Evolutionary conservation across 2,888 invertebrate genomes (phyloP).

Genomic region (Microctonus brassicae): DNA sequence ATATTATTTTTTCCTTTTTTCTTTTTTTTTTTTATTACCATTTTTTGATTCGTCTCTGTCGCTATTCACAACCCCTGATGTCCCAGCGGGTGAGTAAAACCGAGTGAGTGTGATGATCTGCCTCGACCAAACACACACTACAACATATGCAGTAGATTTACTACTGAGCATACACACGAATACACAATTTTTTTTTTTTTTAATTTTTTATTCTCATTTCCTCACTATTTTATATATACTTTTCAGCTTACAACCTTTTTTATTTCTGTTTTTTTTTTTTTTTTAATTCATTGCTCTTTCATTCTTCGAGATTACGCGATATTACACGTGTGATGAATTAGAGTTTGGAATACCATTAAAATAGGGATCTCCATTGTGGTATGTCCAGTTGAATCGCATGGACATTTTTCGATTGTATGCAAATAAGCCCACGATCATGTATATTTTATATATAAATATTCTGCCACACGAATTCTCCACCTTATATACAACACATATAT

Average conservation of each 20-base stretch:
- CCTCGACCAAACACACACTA: background rate
- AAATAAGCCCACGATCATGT: slow-evolving; percentile 48
- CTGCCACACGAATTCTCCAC: slow-evolving; percentile 12
- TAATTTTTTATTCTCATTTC: background rate
- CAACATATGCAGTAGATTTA: background rate
- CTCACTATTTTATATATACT: background rate
- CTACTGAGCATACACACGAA: background rate
- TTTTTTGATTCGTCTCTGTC: slow-evolving; percentile 37
- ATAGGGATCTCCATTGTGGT: slow-evolving; percentile 28
- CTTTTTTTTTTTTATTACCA: background rate
- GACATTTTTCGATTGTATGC: slow-evolving; percentile 57
- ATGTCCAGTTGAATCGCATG: slow-evolving; percentile 11
- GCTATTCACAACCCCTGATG: slow-evolving; percentile 15
- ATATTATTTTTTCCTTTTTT: slow-evolving; percentile 33
- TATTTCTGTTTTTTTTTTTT: background rate
- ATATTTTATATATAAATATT: background rate
- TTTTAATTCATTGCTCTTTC: background rate
- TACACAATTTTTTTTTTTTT: background rate
- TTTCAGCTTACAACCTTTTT: background rate
- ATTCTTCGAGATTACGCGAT: slow-evolving; percentile 38
- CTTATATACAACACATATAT: slow-evolving; percentile 38
- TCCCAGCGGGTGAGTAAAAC: slow-evolving; percentile 25
- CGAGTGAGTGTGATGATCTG: slow-evolving; percentile 2
- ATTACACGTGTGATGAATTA: slow-evolving; percentile 49
- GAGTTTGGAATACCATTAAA: slow-evolving; percentile 42